These are phyloP conservation scores for Pomacea canaliculata DNA, from an alignment of 2,888 invertebrate genomes.

Conservation along the genomic window DNA sequence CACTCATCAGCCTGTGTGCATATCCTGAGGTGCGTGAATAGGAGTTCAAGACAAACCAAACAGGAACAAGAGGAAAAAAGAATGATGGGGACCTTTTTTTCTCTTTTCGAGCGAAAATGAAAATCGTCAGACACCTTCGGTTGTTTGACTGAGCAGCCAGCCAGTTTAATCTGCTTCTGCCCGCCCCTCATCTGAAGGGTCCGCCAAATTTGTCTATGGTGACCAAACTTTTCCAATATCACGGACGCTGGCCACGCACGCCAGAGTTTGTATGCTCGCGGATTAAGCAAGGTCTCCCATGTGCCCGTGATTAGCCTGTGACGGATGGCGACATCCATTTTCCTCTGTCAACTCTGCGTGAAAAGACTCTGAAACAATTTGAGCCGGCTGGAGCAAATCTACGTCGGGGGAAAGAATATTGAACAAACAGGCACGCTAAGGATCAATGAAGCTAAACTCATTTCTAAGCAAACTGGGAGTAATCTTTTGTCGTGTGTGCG, in stretches of 20 bases:
- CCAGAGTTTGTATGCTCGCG: neutral
- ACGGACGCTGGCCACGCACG: neutral
- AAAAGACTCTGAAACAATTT: slow-evolving; percentile 15
- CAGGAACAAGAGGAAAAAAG: too few species aligned
- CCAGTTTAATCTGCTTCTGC: neutral
- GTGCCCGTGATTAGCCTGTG: slow-evolving; percentile 9
- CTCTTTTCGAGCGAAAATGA: too few species aligned
- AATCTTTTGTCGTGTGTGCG: slow-evolving; percentile 35
- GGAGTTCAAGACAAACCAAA: too few species aligned
- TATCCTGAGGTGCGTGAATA: too few species aligned
- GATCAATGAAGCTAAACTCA: slow-evolving; percentile 33
- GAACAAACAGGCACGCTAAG: slow-evolving; percentile 7
- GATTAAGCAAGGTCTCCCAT: slow-evolving; percentile 2
- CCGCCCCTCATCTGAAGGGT: neutral
- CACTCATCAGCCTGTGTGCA: too few species aligned
- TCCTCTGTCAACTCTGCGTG: slow-evolving; percentile 13
- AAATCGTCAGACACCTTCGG: too few species aligned
- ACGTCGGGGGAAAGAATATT: slow-evolving; percentile 8
- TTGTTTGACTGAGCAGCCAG: slow-evolving; percentile 1
- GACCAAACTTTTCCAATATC: slow-evolving; percentile 1
- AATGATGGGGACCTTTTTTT: too few species aligned
- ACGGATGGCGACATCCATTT: slow-evolving; percentile 14
- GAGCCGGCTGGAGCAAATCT: slow-evolving; percentile 8
- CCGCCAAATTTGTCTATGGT: neutral
- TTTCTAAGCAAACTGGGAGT: slow-evolving; percentile 34